Percentiles rank a stretch among this genome's conserved stretches.
These are phyloP conservation scores for Podabrus alpinus DNA, from an alignment of 2,888 invertebrate species.

Conservation along the genomic window DNA sequence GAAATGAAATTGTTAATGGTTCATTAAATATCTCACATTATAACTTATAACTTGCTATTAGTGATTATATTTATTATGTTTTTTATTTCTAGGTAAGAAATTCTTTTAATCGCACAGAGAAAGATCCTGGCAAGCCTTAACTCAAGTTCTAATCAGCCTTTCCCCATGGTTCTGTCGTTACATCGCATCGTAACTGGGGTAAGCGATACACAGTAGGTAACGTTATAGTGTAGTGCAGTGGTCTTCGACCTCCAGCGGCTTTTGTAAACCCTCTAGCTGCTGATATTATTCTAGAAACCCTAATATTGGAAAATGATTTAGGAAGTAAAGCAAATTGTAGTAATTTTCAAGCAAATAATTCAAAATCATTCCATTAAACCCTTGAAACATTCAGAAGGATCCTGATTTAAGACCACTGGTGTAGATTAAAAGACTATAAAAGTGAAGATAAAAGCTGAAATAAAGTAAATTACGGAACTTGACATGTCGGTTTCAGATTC, in stretches of 20 bases:
- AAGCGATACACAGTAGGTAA: background rate
- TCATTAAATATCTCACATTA: background rate
- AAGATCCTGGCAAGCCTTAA: background rate
- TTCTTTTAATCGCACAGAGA: background rate
- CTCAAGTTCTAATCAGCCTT: background rate
- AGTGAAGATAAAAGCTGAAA: too few relatives aligned
- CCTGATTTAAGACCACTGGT: too few relatives aligned
- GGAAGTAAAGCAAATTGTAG: background rate
- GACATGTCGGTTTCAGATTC: background rate
- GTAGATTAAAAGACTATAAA: too few relatives aligned
- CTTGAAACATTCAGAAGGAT: too few relatives aligned
- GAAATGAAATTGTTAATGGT: background rate
- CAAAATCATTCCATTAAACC: too few relatives aligned
- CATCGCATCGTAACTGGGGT: background rate
- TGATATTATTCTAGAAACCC: background rate
- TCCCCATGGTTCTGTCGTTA: background rate
- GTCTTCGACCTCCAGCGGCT: background rate
- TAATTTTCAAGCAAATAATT: background rate
- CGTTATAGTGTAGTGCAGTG: background rate
- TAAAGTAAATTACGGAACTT: too few relatives aligned
- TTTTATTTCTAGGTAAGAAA: background rate
- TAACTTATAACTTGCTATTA: too few relatives aligned
- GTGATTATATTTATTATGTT: background rate
- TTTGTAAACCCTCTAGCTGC: background rate
- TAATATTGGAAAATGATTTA: background rate